Percentiles rank a stretch among this genome's conserved stretches.
These are phyloP conservation scores for Myrmecophaga tridactyla DNA, from an alignment of 2,113 vertebrate species.

Conservation along the genomic window DNA sequence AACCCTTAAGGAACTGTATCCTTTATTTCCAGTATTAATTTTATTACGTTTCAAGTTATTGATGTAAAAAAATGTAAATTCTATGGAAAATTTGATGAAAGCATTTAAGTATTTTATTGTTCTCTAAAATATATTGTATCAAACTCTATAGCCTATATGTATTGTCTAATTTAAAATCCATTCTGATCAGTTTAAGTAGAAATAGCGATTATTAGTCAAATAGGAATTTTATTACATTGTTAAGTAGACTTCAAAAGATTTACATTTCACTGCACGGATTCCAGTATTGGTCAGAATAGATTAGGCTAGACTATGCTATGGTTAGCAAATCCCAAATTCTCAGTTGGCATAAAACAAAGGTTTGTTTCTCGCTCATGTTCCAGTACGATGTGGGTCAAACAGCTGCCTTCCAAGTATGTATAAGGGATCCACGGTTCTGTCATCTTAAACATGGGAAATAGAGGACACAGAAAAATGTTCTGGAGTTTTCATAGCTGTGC, in stretches of 20 bases:
- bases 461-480: neutral
- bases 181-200: neutral
- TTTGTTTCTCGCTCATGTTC: neutral
- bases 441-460: neutral
- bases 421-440: neutral
- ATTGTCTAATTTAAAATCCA: neutral
- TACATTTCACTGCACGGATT: neutral
- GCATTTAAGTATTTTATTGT: neutral
- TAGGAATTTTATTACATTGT: neutral
- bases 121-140: neutral
- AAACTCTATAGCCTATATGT: neutral
- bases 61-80: neutral
- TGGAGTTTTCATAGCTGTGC: neutral
- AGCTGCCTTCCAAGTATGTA: neutral
- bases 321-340: neutral
- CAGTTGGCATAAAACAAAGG: neutral
- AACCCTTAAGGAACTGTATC: neutral
- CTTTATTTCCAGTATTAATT: neutral
- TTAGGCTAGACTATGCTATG: rapidly evolving
- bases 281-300: too few species aligned
- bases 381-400: too few species aligned
- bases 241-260: neutral
- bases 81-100: neutral
- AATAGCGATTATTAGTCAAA: neutral
- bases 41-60: neutral